Percentiles rank a stretch among this genome's conserved stretches.
These are phyloP conservation scores for Chrysaora quinquecirrha DNA, from an alignment of 30 jellyfish, hydroid and myxozoan genomes.

Conservation along the genomic window DNA sequence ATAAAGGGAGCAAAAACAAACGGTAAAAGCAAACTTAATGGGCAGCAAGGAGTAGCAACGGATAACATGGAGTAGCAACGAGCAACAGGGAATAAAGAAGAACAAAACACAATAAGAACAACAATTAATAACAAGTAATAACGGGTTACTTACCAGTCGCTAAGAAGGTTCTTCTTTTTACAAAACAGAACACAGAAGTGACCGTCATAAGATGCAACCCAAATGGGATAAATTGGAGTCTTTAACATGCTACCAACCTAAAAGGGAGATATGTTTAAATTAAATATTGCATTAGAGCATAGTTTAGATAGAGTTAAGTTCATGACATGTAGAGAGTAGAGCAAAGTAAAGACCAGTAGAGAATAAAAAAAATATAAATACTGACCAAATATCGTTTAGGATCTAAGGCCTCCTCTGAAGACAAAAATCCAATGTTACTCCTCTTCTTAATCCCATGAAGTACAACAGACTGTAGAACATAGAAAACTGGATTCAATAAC, in stretches of 20 bases:
- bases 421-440: slow-evolving; percentile 64
- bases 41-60: too few relatives aligned
- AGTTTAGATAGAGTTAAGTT: too few relatives aligned
- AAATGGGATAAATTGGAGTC: slow-evolving; percentile 74
- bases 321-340: too few relatives aligned
- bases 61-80: too few relatives aligned
- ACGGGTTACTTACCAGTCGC: slow-evolving; percentile 84
- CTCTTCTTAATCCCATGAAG: slow-evolving; percentile 57
- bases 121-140: too few relatives aligned
- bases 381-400: slow-evolving; percentile 40
- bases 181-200: slow-evolving; percentile 55
- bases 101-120: background rate
- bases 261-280: background rate
- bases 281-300: background rate
- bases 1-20: too few relatives aligned
- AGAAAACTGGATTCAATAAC: too few relatives aligned
- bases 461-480: slow-evolving; percentile 16
- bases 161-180: slow-evolving; percentile 54
- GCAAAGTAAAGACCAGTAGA: background rate
- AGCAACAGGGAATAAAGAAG: background rate
- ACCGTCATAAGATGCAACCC: slow-evolving; percentile 34
- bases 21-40: too few relatives aligned
- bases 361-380: background rate
- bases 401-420: slow-evolving; percentile 52
- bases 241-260: slow-evolving; percentile 86